phyloP scores from a whole-genome alignment of 2,113 vertebrate species.

The Lampris incognitus region DNA sequence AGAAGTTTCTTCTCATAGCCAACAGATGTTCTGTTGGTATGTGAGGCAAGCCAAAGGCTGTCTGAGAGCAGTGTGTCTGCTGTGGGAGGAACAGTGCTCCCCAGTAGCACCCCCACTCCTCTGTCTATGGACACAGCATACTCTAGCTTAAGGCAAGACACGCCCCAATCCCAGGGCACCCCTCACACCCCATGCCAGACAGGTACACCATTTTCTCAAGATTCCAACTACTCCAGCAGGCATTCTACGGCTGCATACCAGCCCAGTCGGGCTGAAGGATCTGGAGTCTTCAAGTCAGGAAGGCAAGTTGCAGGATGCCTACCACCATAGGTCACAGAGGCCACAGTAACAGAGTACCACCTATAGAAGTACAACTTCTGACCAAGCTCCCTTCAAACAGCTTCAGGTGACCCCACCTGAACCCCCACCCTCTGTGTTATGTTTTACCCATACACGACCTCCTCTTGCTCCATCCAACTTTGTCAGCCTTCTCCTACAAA shows the following conservation, averaged over 20 bases:
- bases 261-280: slow-evolving; percentile 85
- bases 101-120: slow-evolving; percentile 90
- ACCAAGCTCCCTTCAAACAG: slow-evolving; percentile 65
- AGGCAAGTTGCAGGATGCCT: slow-evolving; percentile 94
- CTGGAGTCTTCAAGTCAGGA: slow-evolving; percentile 88
- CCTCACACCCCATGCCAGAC: slow-evolving; percentile 90
- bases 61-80: slow-evolving; percentile 85
- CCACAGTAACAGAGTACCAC: slow-evolving; percentile 80
- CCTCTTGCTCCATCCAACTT: slow-evolving; percentile 85
- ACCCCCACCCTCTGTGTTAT: slow-evolving; percentile 69
- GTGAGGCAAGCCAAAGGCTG: slow-evolving; percentile 86
- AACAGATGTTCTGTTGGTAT: slow-evolving; percentile 49
- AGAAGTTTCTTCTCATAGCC: too few species aligned
- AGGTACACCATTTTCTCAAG: slow-evolving; percentile 95
- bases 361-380: slow-evolving; percentile 80
- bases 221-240: slow-evolving; percentile 94
- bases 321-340: slow-evolving; percentile 92
- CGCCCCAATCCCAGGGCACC: slow-evolving; percentile 91
- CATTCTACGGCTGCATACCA: slow-evolving; percentile 93
- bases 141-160: slow-evolving; percentile 94
- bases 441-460: slow-evolving; percentile 82
- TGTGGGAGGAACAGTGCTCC: slow-evolving; percentile 82
- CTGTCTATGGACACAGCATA: slow-evolving; percentile 95
- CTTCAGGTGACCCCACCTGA: slow-evolving; percentile 50
- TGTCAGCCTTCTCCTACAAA: slow-evolving; percentile 91